A percentile compares a stretch with the other conserved stretches of the same genome.
Evolutionary conservation across 1,140 invertebrate genomes (phyloP).

Genomic region (Anadara kagoshimensis): DNA sequence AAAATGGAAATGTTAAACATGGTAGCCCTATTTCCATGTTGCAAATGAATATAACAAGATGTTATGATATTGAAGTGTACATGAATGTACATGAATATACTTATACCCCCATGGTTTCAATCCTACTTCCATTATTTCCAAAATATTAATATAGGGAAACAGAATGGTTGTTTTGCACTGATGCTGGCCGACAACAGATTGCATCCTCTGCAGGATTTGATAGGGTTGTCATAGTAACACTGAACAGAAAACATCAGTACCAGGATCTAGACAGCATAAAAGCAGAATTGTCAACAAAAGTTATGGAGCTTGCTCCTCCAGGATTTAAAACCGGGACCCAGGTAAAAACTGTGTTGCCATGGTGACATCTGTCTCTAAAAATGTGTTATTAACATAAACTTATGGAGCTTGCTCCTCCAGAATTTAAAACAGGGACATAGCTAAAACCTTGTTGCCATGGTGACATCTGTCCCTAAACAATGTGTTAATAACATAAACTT

Average conservation of each 20-base stretch:
- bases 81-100: no score
- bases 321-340: conserved; percentile 74
- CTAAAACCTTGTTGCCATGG: no score
- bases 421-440: conserved; percentile 72
- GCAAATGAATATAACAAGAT: no score
- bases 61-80: no score
- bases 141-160: conserved; percentile 81
- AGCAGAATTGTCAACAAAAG: conserved; percentile 83
- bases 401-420: conserved; percentile 84
- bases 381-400: no score
- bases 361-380: no score
- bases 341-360: no score
- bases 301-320: conserved; percentile 86
- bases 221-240: conserved; percentile 86
- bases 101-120: no score
- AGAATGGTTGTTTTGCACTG: conserved; percentile 93
- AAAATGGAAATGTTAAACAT: conserved; percentile 8
- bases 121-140: conserved; percentile 1
- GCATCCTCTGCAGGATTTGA: conserved; percentile 83
- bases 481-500: conserved; percentile 80
- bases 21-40: no score
- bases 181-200: conserved; percentile 87
- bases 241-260: conserved; percentile 87
- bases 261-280: conserved; percentile 85
- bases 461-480: no score